Conservation (phyloP, 1,140 invertebrate genomes). For the Achatina immaculata region DNA sequence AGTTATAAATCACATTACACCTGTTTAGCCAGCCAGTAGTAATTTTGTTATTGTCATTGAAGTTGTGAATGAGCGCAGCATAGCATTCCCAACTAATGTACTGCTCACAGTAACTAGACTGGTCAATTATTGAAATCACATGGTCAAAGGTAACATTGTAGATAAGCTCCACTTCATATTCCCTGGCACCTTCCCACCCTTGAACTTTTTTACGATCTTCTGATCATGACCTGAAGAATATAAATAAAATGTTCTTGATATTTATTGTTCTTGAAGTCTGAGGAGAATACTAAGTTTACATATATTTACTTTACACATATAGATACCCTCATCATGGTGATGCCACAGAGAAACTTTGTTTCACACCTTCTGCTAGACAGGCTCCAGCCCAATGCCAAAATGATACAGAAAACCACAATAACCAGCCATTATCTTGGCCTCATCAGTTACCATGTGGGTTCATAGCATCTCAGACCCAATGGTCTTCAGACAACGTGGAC, state of each 20-base stretch:
- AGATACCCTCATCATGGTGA: too few species aligned
- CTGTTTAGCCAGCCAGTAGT: constrained; percentile 61
- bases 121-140: constrained; percentile 51
- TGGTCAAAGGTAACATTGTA: constrained; percentile 53
- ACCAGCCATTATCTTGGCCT: too few species aligned
- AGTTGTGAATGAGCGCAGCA: constrained; percentile 57
- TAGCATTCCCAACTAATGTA: constrained; percentile 61
- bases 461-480: too few species aligned
- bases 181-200: constrained; percentile 56
- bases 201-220: constrained; percentile 44
- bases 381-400: too few species aligned
- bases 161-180: constrained; percentile 45
- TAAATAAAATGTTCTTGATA: not conserved
- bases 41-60: constrained; percentile 43
- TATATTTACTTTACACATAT: too few species aligned
- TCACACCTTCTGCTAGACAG: too few species aligned
- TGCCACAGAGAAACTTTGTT: too few species aligned
- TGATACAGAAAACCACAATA: too few species aligned
- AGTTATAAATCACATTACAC: not conserved
- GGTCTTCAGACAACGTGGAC: too few species aligned
- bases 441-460: too few species aligned
- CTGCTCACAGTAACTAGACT: constrained; percentile 55
- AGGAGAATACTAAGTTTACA: too few species aligned
- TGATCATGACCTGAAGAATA: constrained; percentile 53
- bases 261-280: not conserved